phyloP scores from a whole-genome alignment of 2,113 vertebrate species.

The Hypocryptadius cinnamomeus region DNA sequence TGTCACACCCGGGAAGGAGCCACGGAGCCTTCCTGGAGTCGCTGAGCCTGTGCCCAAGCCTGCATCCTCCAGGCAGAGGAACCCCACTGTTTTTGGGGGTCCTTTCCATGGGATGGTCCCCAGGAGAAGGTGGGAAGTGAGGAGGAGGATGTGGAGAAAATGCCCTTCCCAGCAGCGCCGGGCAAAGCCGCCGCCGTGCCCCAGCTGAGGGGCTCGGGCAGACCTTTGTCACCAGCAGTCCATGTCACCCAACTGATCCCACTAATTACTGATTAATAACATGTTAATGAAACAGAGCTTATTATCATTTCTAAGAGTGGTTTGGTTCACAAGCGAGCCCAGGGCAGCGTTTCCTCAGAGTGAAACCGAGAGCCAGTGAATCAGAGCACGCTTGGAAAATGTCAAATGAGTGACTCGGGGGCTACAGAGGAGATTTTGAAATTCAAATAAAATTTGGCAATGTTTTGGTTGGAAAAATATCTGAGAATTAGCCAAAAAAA shows the following conservation, averaged over 20 bases:
- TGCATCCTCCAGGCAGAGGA: background rate
- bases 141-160: background rate
- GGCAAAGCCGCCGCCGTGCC: background rate
- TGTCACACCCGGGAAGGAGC: background rate
- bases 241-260: background rate
- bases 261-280: constrained; percentile 21
- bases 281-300: constrained; percentile 3
- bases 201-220: background rate
- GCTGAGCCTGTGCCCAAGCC: background rate
- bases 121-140: background rate
- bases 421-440: background rate
- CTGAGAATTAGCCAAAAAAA: background rate
- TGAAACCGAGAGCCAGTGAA: background rate
- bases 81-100: accelerated
- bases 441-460: background rate
- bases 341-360: background rate
- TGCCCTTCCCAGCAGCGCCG: accelerated
- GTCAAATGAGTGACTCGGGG: background rate
- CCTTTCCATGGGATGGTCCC: accelerated
- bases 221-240: background rate
- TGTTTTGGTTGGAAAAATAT: background rate
- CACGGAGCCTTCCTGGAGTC: background rate
- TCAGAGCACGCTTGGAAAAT: background rate
- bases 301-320: background rate
- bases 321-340: background rate